These are phyloP conservation scores for Cantharis lateralis DNA, from an alignment of 2,888 invertebrate species.

Conservation along the genomic window DNA sequence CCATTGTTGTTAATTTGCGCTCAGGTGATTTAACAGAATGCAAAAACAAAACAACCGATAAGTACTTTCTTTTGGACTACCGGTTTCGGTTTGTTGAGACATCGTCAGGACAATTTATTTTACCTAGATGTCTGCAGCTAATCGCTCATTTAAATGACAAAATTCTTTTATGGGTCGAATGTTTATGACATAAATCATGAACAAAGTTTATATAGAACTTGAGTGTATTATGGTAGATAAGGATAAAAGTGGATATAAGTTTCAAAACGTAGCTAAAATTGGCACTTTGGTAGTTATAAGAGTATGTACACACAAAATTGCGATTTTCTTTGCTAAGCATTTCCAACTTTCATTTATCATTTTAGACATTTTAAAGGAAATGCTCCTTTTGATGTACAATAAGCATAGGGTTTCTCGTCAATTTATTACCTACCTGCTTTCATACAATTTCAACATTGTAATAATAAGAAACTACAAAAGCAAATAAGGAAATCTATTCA, in stretches of 20 bases:
- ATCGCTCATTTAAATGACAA: not conserved
- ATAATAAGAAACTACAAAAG: not conserved
- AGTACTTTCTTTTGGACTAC: no score
- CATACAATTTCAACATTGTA: not conserved
- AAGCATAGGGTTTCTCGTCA: not conserved
- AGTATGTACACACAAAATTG: not conserved
- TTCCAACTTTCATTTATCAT: not conserved
- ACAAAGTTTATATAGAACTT: not conserved
- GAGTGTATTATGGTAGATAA: not conserved
- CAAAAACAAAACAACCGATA: no score
- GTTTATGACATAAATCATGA: not conserved
- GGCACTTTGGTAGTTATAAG: not conserved
- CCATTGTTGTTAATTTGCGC: not conserved
- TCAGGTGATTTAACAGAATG: no score
- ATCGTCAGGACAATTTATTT: no score
- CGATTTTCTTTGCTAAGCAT: not conserved
- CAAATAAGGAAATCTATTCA: not conserved
- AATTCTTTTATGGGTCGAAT: not conserved
- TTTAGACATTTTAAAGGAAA: not conserved
- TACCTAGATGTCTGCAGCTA: not conserved
- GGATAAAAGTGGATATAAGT: not conserved
- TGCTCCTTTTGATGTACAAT: conserved; percentile 4
- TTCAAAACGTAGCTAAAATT: not conserved
- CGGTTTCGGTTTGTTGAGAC: no score
- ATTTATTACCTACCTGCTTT: not conserved